phyloP scores from a whole-genome alignment of 2,797 vertebrate species.

The Neosilurus mollespiculum region DNA sequence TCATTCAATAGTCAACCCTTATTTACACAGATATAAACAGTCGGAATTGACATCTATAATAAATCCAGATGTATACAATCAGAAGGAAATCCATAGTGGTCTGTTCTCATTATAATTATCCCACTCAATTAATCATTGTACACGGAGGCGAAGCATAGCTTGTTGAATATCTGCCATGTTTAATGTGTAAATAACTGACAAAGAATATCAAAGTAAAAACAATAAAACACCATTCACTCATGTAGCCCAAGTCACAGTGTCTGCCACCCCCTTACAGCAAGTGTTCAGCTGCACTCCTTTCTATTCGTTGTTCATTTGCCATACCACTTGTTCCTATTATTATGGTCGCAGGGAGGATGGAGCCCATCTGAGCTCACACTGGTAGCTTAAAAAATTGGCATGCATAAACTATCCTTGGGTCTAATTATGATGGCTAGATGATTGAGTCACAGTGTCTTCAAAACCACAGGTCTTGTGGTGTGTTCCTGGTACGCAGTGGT shows the following conservation, averaged over 20 bases:
- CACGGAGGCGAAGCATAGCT: conserved; percentile 14
- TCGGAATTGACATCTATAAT: not conserved
- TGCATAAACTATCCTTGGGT: no score
- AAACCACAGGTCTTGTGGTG: no score
- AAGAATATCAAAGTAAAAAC: conserved; percentile 13
- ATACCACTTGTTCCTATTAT: no score
- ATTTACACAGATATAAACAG: not conserved
- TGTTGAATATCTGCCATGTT: conserved; percentile 39
- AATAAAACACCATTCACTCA: conserved; percentile 2
- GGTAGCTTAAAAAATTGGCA: no score
- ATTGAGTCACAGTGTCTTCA: no score
- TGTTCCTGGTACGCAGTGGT: no score
- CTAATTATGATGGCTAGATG: no score
- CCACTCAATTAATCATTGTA: conserved; percentile 23
- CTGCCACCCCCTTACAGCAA: not conserved
- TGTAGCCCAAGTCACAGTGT: not conserved
- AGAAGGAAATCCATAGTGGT: conserved; percentile 7
- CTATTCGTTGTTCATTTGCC: no score
- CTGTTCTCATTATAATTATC: conserved; percentile 38
- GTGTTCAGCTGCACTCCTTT: not conserved
- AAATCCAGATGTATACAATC: not conserved
- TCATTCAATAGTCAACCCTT: not conserved
- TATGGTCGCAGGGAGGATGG: no score
- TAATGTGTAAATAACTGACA: conserved; percentile 8
- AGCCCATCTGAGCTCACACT: no score